These are phyloP conservation scores for Drosophila repleta DNA, from an alignment of 1,140 invertebrate species.

Conservation along the genomic window DNA sequence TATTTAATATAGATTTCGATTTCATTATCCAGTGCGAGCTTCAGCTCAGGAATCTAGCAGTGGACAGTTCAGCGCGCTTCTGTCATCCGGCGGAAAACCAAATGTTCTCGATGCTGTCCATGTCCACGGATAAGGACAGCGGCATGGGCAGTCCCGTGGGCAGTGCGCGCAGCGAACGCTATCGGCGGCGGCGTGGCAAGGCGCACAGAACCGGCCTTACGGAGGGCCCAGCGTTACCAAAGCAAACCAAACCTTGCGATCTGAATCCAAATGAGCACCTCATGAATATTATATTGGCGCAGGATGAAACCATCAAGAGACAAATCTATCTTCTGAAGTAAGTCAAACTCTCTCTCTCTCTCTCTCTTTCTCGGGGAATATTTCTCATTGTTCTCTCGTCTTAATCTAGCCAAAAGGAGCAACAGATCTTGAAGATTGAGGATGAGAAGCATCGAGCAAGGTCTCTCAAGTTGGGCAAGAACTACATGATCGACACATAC, in stretches of 20 bases:
- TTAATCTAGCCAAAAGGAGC: constrained; percentile 88
- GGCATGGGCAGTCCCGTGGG: constrained; percentile 80
- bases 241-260: constrained; percentile 34
- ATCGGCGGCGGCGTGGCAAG: constrained; percentile 66
- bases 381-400: neutral
- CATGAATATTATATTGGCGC: constrained; percentile 90
- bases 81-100: constrained; percentile 31
- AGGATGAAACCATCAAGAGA: constrained; percentile 91
- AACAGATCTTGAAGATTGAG: constrained; percentile 90
- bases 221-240: constrained; percentile 60
- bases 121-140: constrained; percentile 79
- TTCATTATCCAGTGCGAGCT: constrained; percentile 68
- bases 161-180: constrained; percentile 72
- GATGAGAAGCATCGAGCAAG: constrained; percentile 89
- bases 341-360: constrained; percentile 19
- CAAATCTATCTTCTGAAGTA: constrained; percentile 88
- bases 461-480: constrained; percentile 90
- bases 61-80: neutral
- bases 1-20: too few relatives aligned
- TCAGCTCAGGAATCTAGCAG: constrained; percentile 59
- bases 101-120: constrained; percentile 53
- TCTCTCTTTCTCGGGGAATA: neutral
- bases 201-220: constrained; percentile 43
- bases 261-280: constrained; percentile 87
- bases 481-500: constrained; percentile 93